Base-by-base conservation (phyloP, 2,113 vertebrate species). In the Pseudorhombus dupliciocellatus region DNA sequence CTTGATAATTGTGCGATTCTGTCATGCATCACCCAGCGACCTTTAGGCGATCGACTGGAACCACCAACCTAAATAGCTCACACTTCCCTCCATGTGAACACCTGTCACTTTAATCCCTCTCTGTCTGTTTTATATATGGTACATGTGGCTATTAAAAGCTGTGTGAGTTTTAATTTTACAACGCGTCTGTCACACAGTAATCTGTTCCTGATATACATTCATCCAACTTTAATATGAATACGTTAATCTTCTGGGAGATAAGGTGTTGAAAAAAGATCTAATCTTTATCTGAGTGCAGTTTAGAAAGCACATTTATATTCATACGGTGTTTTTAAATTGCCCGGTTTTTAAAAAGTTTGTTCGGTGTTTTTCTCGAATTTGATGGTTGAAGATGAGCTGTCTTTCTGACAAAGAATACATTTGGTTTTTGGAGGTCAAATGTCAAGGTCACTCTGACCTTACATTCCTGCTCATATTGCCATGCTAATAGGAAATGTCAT, bases 1-100 rank as follows among this genome's bases (percentile, higher is more conserved):
- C 42, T 56, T 78, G 66, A 85, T 76, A 69, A 84, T 70, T 4
- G n/a, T 79, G 14, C 28, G 61, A 75, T 67, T 84, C 53, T 79
- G 70, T 82, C 75, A 79, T 84, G 81, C 22, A 74, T 80, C 79
- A 81, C 75, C 51, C 55, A 5, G 24, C 6, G 26, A 67, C 65
- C 75, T 84, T 84, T 59, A 67, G 58, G 56, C 46, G 7, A 80
- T 77, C 50, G 11, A 85, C 8, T 34, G 15, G 25, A 67, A 4
- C 44, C 28, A 44, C 37, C 15, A 74, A 76, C 25, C 26, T 1
- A 8, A 77, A 21, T 22, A 67, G 56, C 62, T 21, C 1, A 1
- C 18, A 48, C 46, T 48, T 74, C 44, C 12, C 58, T 46, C 56
- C 11, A 9, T 76, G 40, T 61, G 11, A 58, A 34, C 55, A 56